A percentile compares a stretch with the other conserved stretches of the same genome.
phyloP scores from a whole-genome alignment of 1,140 invertebrate species.

The Drosophila quadrilineata region DNA sequence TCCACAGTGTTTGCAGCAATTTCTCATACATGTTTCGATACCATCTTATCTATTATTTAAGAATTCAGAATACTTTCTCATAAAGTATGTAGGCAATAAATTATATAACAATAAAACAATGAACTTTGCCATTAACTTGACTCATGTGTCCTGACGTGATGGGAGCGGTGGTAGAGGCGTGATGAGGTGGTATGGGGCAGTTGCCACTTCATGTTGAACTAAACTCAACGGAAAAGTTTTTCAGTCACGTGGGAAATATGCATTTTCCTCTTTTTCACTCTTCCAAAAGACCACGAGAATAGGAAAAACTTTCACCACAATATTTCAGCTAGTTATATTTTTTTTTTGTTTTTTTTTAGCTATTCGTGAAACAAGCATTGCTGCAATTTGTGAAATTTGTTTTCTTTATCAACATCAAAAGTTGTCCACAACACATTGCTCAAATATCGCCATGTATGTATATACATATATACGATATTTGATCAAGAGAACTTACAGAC shows the following conservation, averaged over 20 bases:
- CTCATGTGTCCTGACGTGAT: no score
- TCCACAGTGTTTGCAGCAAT: background rate
- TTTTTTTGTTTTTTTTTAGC: no score
- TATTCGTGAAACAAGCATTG: slow-evolving; percentile 4
- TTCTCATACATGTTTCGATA: no score
- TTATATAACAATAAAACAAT: slow-evolving; percentile 19
- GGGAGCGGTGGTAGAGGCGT: no score
- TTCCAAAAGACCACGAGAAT: background rate
- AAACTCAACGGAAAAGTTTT: slow-evolving; percentile 47
- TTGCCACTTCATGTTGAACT: slow-evolving; percentile 21
- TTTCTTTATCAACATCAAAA: background rate
- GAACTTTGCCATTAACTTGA: slow-evolving; percentile 40
- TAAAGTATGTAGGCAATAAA: no score
- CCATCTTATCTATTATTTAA: no score
- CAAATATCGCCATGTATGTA: background rate
- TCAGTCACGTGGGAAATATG: slow-evolving; percentile 50
- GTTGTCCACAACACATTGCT: background rate
- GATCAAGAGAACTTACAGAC: no score
- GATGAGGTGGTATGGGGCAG: no score
- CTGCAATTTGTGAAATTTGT: slow-evolving; percentile 12
- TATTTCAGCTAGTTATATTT: slow-evolving; percentile 2
- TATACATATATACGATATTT: no score
- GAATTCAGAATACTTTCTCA: no score
- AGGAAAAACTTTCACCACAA: slow-evolving; percentile 7
- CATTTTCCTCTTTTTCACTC: no score